Evolutionary conservation across 2,113 vertebrate species (phyloP), one percentile per base, ranked within the genome.

Genomic region (Silurus asotus): DNA sequence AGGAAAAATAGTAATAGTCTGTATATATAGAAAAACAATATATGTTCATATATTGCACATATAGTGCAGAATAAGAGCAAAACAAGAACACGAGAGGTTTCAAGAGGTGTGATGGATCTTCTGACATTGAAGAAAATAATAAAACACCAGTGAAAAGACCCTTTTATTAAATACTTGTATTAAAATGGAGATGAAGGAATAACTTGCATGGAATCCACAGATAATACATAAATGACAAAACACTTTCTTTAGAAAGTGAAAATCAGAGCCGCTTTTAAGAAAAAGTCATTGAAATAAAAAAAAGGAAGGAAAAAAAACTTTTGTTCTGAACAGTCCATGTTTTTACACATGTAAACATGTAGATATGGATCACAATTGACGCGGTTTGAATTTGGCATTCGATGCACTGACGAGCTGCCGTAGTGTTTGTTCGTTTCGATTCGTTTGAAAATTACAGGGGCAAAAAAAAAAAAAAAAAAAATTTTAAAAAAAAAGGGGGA

Each of bases 221-320:
- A 92, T 84, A 87, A 87, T 82, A 84, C 90, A 78, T 85, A 23
- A 61, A 80, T 17, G 19, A 78, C 58, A 75, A 10, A 83, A 76
- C 11, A 75, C 13, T 61, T 61, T 28, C 56, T 11, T 76, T 25
- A 6, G 55, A 59, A 55, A 19, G 20, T 45, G 15, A 37, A 49
- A 56, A 61, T 17, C n/a, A 37, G 5, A 64, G 45, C 49, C 8
- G 59, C 62, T n/a, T 2, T 86, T 65, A 75, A 20, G 20, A 56
- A 85, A 92, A 90, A 23, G 23, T 23, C n/a, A 72, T 58, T 78
- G 90, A 89, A 89, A 92, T 87, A 91, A 91, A 90, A 84, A 89
- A 51, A 84, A 79, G 74, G 74, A 77, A 77, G 25, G 25, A 19
- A 9, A 6, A 48, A 53, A 86, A 45, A 25, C 55, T 3, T 74